Evolutionary conservation across 2,888 invertebrate genomes (phyloP).

Genomic region (Troides helena): DNA sequence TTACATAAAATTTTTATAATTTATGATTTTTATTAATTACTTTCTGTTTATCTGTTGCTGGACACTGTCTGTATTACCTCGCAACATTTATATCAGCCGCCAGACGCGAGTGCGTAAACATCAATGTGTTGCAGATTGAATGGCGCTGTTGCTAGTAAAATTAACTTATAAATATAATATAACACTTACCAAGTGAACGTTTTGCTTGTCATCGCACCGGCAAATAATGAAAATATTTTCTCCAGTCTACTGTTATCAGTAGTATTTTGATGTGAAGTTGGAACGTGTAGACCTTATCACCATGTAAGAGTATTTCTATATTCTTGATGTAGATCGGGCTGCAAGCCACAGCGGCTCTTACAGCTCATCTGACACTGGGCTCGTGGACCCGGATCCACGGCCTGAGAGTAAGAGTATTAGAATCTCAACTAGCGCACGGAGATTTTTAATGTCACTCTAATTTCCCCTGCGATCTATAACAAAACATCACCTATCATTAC

Average conservation of each 20-base stretch:
- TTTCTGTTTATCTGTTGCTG: too few species aligned
- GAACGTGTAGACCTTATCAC: too few species aligned
- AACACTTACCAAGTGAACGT: neutral
- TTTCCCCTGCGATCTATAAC: neutral
- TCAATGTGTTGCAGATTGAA: neutral
- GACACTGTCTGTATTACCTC: too few species aligned
- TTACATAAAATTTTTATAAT: neutral
- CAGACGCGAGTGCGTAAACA: neutral
- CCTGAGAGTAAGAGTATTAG: neutral
- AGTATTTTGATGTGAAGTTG: too few species aligned
- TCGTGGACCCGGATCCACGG: too few species aligned
- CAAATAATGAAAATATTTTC: too few species aligned
- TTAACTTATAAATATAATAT: neutral
- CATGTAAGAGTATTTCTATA: too few species aligned
- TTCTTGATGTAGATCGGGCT: too few species aligned
- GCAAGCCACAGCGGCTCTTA: too few species aligned
- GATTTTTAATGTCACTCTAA: neutral
- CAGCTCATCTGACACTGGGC: too few species aligned
- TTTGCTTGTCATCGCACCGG: too few species aligned
- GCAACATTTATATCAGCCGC: neutral
- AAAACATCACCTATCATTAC: neutral
- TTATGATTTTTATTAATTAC: neutral
- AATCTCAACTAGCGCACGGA: neutral
- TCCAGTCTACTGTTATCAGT: too few species aligned
- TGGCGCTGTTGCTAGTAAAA: neutral